Evolutionary conservation across 2,888 invertebrate species (phyloP), one percentile per base, ranked within the genome.

Genomic region (Antitype chi): DNA sequence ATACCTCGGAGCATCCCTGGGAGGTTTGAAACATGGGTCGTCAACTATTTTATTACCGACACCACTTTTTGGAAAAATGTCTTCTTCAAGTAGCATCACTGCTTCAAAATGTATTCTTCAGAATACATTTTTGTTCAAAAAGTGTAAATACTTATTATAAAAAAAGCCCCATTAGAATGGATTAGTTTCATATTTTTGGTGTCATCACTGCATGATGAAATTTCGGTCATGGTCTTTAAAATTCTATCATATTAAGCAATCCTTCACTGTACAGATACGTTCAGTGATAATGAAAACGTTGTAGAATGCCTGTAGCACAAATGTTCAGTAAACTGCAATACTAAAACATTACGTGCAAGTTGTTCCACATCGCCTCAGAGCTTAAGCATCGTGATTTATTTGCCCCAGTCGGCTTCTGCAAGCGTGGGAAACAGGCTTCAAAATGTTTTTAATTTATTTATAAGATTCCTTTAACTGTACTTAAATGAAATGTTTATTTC

Each of bases 311-410:
- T 53, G 32, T 57, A 69, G 53, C 28, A 60, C 47, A 66, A 86
- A 66, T 64, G 55, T 32, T 69, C 17, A 13, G 63, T 82, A 82
- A 82, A 86, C 64, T 71, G 78, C 68, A 82, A 69, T 64, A 69
- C 63, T 76, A 64, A 76, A 71, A 66, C 70, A 82, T 82, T 71
- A 77, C 78, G 68, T 85, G 86, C 78, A 69, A 82, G 70, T 78
- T 64, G 69, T 85, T 85, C 7, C 64, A 55, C 68, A 69, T 60
- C 60, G 85, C 75, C 43, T 69, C 49, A 11, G 64, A 76, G 82
- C 78, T 82, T 77, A 32, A 69, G 60, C 52, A n/a, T 28, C 68
- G 78, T 69, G 78, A 86, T 82, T 86, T 82, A 82, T 86, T 86
- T 76, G 60, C 60, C 49, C 59, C 60, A 52, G 74, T 57, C 55